Base-by-base conservation (phyloP, 2,888 invertebrate genomes). In the Hemicrepidius hirtus region DNA sequence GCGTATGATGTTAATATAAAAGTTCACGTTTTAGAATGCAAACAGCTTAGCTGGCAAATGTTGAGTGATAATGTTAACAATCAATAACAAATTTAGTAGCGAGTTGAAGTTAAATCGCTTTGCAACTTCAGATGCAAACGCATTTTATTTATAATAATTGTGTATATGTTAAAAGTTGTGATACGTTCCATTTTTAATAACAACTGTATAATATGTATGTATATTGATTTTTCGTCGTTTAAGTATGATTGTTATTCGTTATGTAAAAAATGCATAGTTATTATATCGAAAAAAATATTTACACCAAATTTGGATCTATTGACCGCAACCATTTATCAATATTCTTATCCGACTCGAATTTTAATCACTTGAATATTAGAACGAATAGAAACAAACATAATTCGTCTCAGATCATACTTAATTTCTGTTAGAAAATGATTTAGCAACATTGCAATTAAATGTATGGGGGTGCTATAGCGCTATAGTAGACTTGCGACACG, bases 121-220 rank as follows among this genome's bases (percentile, higher is more conserved):
- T 71, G 66, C 71, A 64, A 24, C 16, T 65, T 66, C 28, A 9
- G 49, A 32, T 68, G 69, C 55, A 66, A 44, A 35, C 21, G 70
- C 65, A 21, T 59, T 70, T 71, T 65, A 71, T 71, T 69, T 71
- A 65, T 71, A 46, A 69, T 68, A 62, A 70, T 70, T 66, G 50
- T 71, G 63, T 71, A 66, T 66, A 66, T 71, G 46, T 59, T 68
- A 68, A 70, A 24, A 66, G 50, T 73, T 73, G 73, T 73, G 73
- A 73, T 73, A 73, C 63, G 69, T 73, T 73, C 66, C 73, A 70
- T 73, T 73, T 70, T 73, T 53, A 62, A 57, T 70, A 69, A 66
- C 69, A 68, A 49, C 68, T 72, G 24, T 44, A 41, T 44, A 28
- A 57, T 18, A 67, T 71, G 62, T 68, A 44, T 65, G 66, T 67